Evolutionary conservation across 2,113 vertebrate genomes (phyloP).

Genomic region (Indicator indicator): DNA sequence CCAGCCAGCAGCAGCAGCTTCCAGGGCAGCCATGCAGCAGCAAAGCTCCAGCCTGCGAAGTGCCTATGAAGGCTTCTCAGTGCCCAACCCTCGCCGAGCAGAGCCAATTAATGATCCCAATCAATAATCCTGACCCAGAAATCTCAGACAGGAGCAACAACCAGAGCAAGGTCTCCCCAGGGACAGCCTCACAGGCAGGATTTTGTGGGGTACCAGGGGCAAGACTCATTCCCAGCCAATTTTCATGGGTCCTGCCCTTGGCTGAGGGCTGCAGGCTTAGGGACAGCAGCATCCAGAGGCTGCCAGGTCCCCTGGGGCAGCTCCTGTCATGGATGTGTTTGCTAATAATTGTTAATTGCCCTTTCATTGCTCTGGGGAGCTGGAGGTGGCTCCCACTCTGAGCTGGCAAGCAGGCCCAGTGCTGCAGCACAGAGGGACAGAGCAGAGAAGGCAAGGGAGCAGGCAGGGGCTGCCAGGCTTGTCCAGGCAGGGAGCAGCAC

Average conservation of each 20-base stretch:
- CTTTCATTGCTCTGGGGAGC: not conserved
- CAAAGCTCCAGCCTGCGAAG: not conserved
- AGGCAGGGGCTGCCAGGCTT: not conserved
- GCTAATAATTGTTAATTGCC: not conserved
- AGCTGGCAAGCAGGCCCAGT: fast-evolving
- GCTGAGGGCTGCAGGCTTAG: not conserved
- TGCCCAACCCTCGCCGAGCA: not conserved
- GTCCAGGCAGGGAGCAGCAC: not conserved
- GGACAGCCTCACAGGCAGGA: not conserved
- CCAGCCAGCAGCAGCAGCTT: not conserved
- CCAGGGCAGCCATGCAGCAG: not conserved
- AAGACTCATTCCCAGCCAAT: fast-evolving
- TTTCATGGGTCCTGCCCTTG: not conserved
- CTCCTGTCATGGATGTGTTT: fast-evolving
- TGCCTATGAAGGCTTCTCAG: not conserved
- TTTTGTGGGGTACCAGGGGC: fast-evolving
- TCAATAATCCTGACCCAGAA: conserved; percentile 39
- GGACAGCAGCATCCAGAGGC: not conserved
- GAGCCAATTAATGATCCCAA: not conserved
- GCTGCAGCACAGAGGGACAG: not conserved
- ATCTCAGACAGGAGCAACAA: not conserved
- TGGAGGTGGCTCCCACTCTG: not conserved
- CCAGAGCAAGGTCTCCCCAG: not conserved
- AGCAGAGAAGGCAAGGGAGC: not conserved
- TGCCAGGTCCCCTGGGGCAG: not conserved